phyloP scores from a whole-genome alignment of 2,797 vertebrate species.

The Megaceryle alcyon region DNA sequence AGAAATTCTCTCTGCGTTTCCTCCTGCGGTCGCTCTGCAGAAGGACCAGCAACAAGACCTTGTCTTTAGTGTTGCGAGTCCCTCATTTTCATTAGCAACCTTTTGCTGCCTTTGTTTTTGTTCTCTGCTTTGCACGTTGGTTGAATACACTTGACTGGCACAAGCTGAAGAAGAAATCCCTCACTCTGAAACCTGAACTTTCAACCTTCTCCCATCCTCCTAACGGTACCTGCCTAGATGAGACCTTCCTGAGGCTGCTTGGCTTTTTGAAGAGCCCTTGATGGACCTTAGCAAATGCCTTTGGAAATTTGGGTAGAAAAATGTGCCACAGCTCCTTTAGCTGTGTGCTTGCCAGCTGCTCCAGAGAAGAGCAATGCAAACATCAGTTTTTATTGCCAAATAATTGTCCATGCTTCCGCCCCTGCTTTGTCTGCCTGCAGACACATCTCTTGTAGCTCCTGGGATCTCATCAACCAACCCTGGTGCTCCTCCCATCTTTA shows the following conservation, averaged over 20 bases:
- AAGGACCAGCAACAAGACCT: background rate
- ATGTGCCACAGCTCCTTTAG: rapidly evolving
- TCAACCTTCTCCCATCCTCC: background rate
- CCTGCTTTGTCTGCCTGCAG: background rate
- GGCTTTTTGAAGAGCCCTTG: background rate
- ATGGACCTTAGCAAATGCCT: background rate
- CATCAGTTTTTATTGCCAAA: background rate
- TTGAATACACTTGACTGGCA: background rate
- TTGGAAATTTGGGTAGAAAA: background rate
- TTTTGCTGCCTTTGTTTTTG: background rate
- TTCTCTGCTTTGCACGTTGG: background rate
- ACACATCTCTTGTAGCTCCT: background rate
- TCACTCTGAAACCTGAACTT: background rate
- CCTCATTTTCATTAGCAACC: background rate
- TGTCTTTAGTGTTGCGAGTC: rapidly evolving
- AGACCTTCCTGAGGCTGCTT: background rate
- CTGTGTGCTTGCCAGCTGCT: background rate
- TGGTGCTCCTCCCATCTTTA: background rate
- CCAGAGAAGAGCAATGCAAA: background rate
- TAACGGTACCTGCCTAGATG: background rate
- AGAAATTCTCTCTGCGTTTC: background rate
- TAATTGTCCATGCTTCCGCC: background rate
- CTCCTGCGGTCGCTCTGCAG: rapidly evolving
- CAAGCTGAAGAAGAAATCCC: background rate
- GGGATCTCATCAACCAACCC: too few relatives aligned